These are phyloP conservation scores for Palythoa heliodiscus DNA, from an alignment of 92 coral and sea anemone genomes.

Conservation along the genomic window DNA sequence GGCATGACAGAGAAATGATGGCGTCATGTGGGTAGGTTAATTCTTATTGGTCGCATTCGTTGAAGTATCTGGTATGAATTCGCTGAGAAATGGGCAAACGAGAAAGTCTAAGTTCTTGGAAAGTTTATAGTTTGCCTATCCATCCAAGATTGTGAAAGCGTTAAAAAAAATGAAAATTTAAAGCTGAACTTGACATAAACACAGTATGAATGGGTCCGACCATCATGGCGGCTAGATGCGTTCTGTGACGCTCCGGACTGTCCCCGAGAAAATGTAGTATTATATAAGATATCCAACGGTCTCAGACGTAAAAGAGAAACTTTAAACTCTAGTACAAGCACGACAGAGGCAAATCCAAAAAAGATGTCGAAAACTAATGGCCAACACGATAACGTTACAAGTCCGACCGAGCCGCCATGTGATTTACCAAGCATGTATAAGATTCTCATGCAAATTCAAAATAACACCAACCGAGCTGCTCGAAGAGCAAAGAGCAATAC, in stretches of 20 bases:
- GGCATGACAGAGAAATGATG: too few species aligned
- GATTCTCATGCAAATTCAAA: background rate
- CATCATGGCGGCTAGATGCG: background rate
- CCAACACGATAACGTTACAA: background rate
- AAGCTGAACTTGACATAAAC: too few species aligned
- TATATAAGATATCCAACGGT: background rate
- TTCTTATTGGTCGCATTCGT: too few species aligned
- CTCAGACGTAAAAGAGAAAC: background rate
- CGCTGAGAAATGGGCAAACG: too few species aligned
- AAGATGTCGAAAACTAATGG: background rate
- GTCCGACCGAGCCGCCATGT: background rate
- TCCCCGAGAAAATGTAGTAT: background rate
- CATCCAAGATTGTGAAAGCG: too few species aligned
- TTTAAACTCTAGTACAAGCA: background rate
- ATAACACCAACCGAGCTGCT: background rate
- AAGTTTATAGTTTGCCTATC: too few species aligned
- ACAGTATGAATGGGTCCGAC: too few species aligned
- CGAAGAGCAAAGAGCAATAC: background rate
- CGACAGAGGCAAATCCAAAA: background rate
- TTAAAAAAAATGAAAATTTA: too few species aligned
- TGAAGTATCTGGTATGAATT: too few species aligned
- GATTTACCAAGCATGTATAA: background rate
- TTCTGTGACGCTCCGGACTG: background rate
- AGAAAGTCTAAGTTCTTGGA: too few species aligned
- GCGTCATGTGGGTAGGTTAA: too few species aligned